Percentiles rank a stretch among this genome's conserved stretches.
Conservation (phyloP, 2,888 invertebrate species). For the Lithophane leautieri region DNA sequence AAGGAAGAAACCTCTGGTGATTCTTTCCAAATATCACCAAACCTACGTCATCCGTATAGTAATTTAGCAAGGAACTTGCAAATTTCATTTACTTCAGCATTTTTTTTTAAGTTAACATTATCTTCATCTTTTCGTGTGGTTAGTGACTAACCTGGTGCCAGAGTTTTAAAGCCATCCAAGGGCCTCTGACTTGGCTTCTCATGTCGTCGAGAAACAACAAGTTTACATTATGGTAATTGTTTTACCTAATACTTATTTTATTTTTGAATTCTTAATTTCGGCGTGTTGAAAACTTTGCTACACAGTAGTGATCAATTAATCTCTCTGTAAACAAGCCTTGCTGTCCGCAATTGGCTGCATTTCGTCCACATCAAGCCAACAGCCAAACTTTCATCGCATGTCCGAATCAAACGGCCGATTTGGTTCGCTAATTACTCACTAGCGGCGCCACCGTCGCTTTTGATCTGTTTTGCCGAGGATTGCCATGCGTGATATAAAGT, state of each 20-base stretch:
- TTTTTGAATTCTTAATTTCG: not conserved
- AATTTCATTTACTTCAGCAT: not conserved
- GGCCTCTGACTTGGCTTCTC: no score
- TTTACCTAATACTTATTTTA: not conserved
- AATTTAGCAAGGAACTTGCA: not conserved
- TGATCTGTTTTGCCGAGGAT: conserved; percentile 46
- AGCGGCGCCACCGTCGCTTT: conserved; percentile 50
- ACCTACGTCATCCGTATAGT: not conserved
- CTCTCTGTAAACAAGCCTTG: conserved; percentile 44
- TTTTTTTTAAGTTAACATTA: not conserved
- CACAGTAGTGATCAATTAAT: conserved; percentile 25
- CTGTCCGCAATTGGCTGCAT: conserved; percentile 44
- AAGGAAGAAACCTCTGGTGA: not conserved
- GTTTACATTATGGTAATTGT: not conserved
- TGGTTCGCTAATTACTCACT: conserved; percentile 64
- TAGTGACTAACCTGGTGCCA: no score
- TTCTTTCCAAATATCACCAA: not conserved
- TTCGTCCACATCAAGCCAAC: conserved; percentile 28
- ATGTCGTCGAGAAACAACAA: no score
- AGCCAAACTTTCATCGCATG: conserved; percentile 43
- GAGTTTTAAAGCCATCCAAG: no score
- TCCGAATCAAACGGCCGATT: conserved; percentile 57
- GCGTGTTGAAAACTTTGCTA: not conserved
- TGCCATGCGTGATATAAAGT: conserved; percentile 2
- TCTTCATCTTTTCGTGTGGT: no score